Evolutionary conservation across 1,140 invertebrate species (phyloP).

Genomic region (Diploscapter pachys): DNA sequence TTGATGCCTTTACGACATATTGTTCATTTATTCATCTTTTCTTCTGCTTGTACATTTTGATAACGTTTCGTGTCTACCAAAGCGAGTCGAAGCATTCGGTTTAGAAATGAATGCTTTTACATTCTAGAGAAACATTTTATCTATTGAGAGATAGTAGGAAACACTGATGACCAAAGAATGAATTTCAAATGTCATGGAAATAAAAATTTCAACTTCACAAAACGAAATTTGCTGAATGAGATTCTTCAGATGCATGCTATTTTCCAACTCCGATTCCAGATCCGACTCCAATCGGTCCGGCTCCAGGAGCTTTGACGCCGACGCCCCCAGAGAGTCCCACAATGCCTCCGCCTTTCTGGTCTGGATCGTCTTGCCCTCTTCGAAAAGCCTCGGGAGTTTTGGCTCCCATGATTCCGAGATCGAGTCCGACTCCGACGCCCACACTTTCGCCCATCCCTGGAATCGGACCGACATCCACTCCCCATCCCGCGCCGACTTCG

Average conservation of each 20-base stretch:
- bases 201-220: neutral
- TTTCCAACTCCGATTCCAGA: conserved; percentile 39
- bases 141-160: too few relatives aligned
- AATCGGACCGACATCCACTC: conserved; percentile 45
- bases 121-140: too few relatives aligned
- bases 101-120: neutral
- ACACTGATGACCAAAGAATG: neutral
- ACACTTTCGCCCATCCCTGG: conserved; percentile 42
- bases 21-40: too few relatives aligned
- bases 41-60: too few relatives aligned
- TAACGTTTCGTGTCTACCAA: neutral
- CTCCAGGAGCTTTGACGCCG: conserved; percentile 38
- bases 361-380: conserved; percentile 36
- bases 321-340: conserved; percentile 42
- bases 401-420: conserved; percentile 35
- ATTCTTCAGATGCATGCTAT: conserved; percentile 1
- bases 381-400: conserved; percentile 35
- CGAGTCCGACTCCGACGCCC: conserved; percentile 36
- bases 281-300: conserved; percentile 36
- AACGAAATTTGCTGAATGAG: conserved; percentile 4
- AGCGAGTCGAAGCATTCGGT: neutral
- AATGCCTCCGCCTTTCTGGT: conserved; percentile 38
- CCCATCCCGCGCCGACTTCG: conserved; percentile 43
- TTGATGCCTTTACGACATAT: too few relatives aligned
- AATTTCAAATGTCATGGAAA: neutral